Conservation (phyloP, 2,797 vertebrate genomes). For the Leucoraja ocellata region DNA sequence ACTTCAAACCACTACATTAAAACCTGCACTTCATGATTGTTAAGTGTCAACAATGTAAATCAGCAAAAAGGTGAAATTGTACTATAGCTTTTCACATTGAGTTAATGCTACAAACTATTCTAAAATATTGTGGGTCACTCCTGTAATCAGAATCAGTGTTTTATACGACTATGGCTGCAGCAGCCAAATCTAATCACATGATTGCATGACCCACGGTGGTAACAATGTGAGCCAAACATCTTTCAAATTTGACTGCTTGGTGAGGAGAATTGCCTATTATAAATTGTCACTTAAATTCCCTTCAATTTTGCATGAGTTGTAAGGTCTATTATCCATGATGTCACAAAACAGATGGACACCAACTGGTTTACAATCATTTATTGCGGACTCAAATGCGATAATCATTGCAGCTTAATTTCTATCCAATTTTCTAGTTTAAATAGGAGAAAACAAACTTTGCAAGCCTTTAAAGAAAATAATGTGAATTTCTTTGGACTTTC, state of each 20-base stretch:
- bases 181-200: background rate
- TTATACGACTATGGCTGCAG: background rate
- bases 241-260: background rate
- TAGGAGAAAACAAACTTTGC: background rate
- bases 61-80: background rate
- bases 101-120: background rate
- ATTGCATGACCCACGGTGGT: background rate
- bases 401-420: background rate
- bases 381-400: background rate
- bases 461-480: background rate
- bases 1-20: no score
- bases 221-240: background rate
- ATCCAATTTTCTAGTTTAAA: background rate
- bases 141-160: background rate
- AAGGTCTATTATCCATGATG: background rate
- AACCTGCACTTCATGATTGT: no score
- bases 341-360: background rate
- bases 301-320: background rate
- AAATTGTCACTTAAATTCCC: no score
- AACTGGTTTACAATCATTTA: background rate
- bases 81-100: background rate
- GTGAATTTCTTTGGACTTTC: background rate
- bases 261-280: background rate
- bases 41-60: no score
- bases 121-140: background rate